Percentiles rank a stretch among this genome's conserved stretches.
These are phyloP conservation scores for Peromyscus polionotus DNA, from an alignment of 2,113 vertebrate species.

Conservation along the genomic window DNA sequence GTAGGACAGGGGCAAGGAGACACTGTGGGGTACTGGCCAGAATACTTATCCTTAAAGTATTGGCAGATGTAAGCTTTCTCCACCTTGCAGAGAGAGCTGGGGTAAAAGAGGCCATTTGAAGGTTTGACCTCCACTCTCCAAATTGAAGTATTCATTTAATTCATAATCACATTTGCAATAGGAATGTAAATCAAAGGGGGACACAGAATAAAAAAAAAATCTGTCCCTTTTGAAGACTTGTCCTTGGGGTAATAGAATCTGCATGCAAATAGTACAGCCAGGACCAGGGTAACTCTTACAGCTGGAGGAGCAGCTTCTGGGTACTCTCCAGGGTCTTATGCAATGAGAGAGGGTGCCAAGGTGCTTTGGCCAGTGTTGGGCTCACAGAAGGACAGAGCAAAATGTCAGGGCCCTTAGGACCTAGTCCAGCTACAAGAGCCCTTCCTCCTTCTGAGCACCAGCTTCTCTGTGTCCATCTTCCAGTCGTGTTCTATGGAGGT, in stretches of 20 bases:
- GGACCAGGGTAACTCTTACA: not conserved
- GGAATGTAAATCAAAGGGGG: not conserved
- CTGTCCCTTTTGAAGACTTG: not conserved
- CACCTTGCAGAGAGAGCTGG: not conserved
- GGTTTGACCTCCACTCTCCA: not conserved
- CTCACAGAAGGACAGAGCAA: not conserved
- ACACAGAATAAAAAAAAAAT: not conserved
- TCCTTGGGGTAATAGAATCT: conserved; percentile 5
- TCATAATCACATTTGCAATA: not conserved
- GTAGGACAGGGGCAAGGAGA: not conserved
- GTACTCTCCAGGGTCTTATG: not conserved
- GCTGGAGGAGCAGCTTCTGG: not conserved
- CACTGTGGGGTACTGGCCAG: not conserved
- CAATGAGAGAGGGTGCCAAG: not conserved
- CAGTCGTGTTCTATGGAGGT: not conserved
- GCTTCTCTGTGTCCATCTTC: not conserved
- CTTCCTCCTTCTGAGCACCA: not conserved
- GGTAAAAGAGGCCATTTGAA: conserved; percentile 19
- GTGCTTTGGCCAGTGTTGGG: not conserved
- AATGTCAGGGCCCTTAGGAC: not conserved
- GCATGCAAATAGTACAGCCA: not conserved
- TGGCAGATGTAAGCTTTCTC: not conserved
- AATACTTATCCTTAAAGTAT: not conserved
- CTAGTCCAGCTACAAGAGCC: not conserved
- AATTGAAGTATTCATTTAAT: not conserved